Percentiles rank a stretch among this genome's conserved stretches.
Conservation (phyloP, 1,140 invertebrate genomes). For the Caerostris extrusa region DNA sequence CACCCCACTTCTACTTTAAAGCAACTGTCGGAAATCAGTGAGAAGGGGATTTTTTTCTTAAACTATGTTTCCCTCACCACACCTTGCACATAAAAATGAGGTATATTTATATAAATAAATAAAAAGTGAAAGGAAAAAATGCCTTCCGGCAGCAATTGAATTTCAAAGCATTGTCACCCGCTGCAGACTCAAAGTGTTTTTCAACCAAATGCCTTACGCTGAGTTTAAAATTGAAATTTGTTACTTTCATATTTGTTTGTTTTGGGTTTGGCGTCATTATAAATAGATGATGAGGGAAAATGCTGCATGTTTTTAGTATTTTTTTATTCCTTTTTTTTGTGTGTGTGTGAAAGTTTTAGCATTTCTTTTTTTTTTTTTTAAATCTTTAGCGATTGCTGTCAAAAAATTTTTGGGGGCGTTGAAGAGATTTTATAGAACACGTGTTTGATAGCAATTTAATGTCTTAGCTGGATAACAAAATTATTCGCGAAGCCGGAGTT, state of each 20-base stretch:
- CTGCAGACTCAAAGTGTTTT: slow-evolving; percentile 22
- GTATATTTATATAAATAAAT: not conserved
- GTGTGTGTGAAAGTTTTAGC: not conserved
- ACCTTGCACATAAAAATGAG: not conserved
- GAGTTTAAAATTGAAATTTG: not conserved
- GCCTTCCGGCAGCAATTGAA: slow-evolving; percentile 3
- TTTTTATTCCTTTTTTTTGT: not conserved
- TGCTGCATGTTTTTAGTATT: not conserved
- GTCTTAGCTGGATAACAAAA: not conserved
- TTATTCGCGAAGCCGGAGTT: not conserved
- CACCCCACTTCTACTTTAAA: not conserved
- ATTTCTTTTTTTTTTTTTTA: not conserved
- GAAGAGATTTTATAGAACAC: not conserved
- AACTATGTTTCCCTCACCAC: not conserved
- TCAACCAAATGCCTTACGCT: slow-evolving; percentile 25
- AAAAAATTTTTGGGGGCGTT: not conserved
- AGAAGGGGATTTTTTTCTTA: not conserved
- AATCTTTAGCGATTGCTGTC: too few species aligned
- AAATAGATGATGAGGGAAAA: slow-evolving; percentile 12
- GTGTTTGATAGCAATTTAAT: slow-evolving; percentile 19
- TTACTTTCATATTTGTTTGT: not conserved
- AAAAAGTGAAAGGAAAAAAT: not conserved
- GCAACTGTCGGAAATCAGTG: not conserved
- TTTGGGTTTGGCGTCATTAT: not conserved
- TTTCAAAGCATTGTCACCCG: slow-evolving; percentile 48